These are phyloP conservation scores for Cephalophus harveyi DNA, from an alignment of 2,113 vertebrate genomes.

Conservation along the genomic window DNA sequence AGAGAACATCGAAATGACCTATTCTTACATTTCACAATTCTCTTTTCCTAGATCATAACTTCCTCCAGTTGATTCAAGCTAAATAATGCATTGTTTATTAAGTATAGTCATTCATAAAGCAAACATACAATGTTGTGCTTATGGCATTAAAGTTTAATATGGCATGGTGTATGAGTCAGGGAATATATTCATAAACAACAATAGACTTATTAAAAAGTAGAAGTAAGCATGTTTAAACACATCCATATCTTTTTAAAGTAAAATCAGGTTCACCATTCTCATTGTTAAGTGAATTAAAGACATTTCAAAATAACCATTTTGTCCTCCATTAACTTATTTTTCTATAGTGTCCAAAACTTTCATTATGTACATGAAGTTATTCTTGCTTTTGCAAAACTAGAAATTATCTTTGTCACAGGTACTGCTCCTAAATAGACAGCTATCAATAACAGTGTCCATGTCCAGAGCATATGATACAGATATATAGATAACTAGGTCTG, in stretches of 20 bases:
- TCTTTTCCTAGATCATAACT: not conserved
- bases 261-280: not conserved
- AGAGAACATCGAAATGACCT: not conserved
- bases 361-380: not conserved
- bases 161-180: not conserved
- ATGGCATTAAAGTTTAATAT: constrained; percentile 38
- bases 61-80: constrained; percentile 20
- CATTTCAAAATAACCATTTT: constrained; percentile 2
- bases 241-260: not conserved
- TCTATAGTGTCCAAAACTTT: not conserved
- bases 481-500: not conserved
- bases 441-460: not conserved
- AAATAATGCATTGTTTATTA: constrained; percentile 55
- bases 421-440: not conserved
- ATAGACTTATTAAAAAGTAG: constrained; percentile 1
- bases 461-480: not conserved
- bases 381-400: not conserved
- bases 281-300: not conserved
- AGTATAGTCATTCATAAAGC: constrained; percentile 18
- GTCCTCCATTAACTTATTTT: not conserved
- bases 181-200: constrained; percentile 5
- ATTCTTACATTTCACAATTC: not conserved
- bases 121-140: not conserved
- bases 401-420: not conserved
- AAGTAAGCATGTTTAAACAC: not conserved